Percentiles rank a stretch among this genome's conserved stretches.
Conservation (phyloP, 2,888 invertebrate species). For the Nowickia ferox region DNA sequence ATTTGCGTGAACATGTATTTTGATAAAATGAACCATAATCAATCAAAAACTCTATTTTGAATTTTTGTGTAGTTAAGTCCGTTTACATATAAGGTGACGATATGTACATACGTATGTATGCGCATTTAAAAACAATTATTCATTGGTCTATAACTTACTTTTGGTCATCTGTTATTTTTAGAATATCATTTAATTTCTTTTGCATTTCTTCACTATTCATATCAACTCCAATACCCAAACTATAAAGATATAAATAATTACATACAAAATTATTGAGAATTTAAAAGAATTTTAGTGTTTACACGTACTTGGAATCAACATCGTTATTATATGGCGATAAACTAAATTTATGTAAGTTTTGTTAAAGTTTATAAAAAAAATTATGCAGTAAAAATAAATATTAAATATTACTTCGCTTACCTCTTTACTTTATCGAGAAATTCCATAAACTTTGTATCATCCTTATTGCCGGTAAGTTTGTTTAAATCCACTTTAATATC, state of each 20-base stretch:
- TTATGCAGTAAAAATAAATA: neutral
- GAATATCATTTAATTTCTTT: constrained; percentile 78
- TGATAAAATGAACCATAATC: too few relatives aligned
- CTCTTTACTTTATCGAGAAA: constrained; percentile 79
- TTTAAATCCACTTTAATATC: constrained; percentile 80
- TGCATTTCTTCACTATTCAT: constrained; percentile 79
- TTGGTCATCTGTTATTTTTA: constrained; percentile 78
- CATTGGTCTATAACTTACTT: constrained; percentile 61
- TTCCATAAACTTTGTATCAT: constrained; percentile 80
- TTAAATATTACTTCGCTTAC: constrained; percentile 62
- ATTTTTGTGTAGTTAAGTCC: too few relatives aligned
- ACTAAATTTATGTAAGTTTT: constrained; percentile 66
- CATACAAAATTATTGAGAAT: constrained; percentile 1
- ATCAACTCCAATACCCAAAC: constrained; percentile 73
- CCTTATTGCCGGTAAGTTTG: constrained; percentile 79
- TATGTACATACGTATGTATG: too few relatives aligned
- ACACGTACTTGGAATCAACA: constrained; percentile 77
- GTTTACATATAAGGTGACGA: too few relatives aligned
- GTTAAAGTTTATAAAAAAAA: neutral
- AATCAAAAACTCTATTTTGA: too few relatives aligned
- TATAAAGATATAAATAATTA: constrained; percentile 44
- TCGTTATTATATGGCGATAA: constrained; percentile 79
- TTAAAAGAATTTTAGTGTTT: neutral
- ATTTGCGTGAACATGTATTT: too few relatives aligned
- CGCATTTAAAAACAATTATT: neutral